Base-by-base conservation (phyloP, 2,113 vertebrate genomes). In the Macquaria ambigua region DNA sequence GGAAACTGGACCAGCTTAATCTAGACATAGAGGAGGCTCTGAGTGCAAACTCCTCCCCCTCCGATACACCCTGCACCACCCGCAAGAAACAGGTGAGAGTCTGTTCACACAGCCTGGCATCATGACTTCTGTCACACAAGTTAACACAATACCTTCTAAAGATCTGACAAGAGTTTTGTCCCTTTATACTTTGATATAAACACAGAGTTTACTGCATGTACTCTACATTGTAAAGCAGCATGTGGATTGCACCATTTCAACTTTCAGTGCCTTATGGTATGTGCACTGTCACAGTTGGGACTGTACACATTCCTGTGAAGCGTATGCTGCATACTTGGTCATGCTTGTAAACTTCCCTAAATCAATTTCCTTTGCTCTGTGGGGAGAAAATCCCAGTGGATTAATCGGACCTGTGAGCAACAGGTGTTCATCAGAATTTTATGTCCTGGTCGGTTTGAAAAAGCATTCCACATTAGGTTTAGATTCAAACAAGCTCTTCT, bases 11-110 rank as follows among this genome's bases (percentile, higher is more conserved):
- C 88, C 95, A 94, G 79, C 93, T 98, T 75, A 95, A 97, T 89
- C 88, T 96, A 85, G 97, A 97, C 93, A 97, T 98, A 75, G 96
- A 97, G 89, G 97, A 97, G 84, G 97, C 96, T 81, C 94, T 98
- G 74, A 97, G 95, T 86, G 88, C 92, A 50, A 83, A 92, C 66
- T 95, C 96, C 69, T 97, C 97, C 85, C 96, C 96, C 2, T 94
- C 93, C 1, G 76, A 91, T 93, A 96, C 96, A 10, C 96, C 96
- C 83, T 89, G 89, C 87, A 87, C 90, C 62, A 63, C 91, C 83
- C 94, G 95, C 81, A 96, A 92, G 82, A 91, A 96, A 61, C 90
- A 90, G 94, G 95, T 96, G 92, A 96, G 93, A 43, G 77, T 74
- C 50, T 31, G 28, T 56, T 59, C 15, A 16, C 41, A 15, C 53